Evolutionary conservation across 2,888 invertebrate species (phyloP).

Genomic region (Ochropleura plecta): DNA sequence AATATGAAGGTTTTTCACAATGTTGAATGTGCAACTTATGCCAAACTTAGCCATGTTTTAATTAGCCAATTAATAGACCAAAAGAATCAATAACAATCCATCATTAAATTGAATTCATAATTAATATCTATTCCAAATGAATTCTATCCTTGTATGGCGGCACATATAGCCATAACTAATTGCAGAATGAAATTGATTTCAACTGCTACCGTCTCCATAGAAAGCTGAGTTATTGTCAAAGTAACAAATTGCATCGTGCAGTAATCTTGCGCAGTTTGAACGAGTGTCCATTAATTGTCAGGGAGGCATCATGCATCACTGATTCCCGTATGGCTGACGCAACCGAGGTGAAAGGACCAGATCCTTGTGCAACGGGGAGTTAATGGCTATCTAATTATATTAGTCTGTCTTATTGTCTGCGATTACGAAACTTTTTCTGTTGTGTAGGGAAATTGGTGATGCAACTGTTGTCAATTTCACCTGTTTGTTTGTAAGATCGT

Average conservation of each 20-base stretch:
- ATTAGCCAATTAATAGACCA: conserved; percentile 21
- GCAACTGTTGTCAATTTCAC: neutral
- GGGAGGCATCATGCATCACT: conserved; percentile 73
- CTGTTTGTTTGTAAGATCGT: neutral
- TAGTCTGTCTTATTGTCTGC: conserved; percentile 38
- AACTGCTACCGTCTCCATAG: conserved; percentile 63
- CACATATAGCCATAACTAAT: conserved; percentile 61
- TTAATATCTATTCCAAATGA: conserved; percentile 52
- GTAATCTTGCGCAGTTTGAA: conserved; percentile 62
- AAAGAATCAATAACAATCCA: conserved; percentile 49
- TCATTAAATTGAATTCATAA: conserved; percentile 47
- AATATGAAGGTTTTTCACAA: neutral
- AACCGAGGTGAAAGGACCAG: conserved; percentile 64
- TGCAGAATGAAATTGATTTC: conserved; percentile 60
- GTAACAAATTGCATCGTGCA: conserved; percentile 65
- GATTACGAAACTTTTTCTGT: conserved; percentile 44
- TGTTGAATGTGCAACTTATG: neutral
- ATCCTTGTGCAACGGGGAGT: conserved; percentile 50
- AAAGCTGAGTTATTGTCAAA: conserved; percentile 65
- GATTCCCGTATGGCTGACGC: conserved; percentile 67
- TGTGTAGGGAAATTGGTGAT: conserved; percentile 37
- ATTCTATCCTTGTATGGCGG: conserved; percentile 55
- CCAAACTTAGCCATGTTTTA: conserved; percentile 20
- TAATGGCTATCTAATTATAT: conserved; percentile 52
- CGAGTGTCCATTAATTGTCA: conserved; percentile 70